A percentile compares a stretch with the other conserved stretches of the same genome.
These are phyloP conservation scores for Paragorgia papillata DNA, from an alignment of 92 coral and sea anemone genomes.

Conservation along the genomic window DNA sequence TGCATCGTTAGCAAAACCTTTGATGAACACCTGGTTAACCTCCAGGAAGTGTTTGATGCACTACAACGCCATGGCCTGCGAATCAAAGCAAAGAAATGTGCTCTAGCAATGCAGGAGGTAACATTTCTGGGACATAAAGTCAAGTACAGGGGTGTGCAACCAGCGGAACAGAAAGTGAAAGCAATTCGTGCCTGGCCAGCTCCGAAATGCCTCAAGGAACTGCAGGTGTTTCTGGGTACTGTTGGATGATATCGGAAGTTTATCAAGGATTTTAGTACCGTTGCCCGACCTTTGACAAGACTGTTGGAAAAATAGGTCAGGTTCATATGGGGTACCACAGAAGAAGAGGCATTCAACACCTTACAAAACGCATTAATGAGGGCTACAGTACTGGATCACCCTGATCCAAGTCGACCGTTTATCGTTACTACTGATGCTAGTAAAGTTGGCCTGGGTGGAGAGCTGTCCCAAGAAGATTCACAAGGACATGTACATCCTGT, in stretches of 20 bases:
- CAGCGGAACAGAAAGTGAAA: not conserved
- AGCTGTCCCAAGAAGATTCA: too few species aligned
- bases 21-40: too few species aligned
- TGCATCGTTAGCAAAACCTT: too few species aligned
- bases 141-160: slow-evolving; percentile 22
- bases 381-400: slow-evolving; percentile 38
- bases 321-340: slow-evolving; percentile 35
- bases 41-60: slow-evolving; percentile 28
- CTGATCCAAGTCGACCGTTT: slow-evolving; percentile 24
- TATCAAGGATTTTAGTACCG: slow-evolving; percentile 25
- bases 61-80: slow-evolving; percentile 28
- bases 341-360: slow-evolving; percentile 21
- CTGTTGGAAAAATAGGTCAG: slow-evolving; percentile 6
- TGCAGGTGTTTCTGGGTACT: slow-evolving; percentile 39
- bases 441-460: slow-evolving; percentile 13
- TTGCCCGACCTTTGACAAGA: slow-evolving; percentile 19
- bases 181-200: slow-evolving; percentile 16
- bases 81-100: too few species aligned
- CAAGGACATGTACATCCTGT: slow-evolving; percentile 4
- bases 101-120: too few species aligned
- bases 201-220: slow-evolving; percentile 42
- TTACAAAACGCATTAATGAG: slow-evolving; percentile 8
- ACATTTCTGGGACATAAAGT: too few species aligned
- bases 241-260: slow-evolving; percentile 47
- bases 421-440: slow-evolving; percentile 39